Conservation (phyloP, 2,888 invertebrate genomes). For the Philhelius pedissequus region DNA sequence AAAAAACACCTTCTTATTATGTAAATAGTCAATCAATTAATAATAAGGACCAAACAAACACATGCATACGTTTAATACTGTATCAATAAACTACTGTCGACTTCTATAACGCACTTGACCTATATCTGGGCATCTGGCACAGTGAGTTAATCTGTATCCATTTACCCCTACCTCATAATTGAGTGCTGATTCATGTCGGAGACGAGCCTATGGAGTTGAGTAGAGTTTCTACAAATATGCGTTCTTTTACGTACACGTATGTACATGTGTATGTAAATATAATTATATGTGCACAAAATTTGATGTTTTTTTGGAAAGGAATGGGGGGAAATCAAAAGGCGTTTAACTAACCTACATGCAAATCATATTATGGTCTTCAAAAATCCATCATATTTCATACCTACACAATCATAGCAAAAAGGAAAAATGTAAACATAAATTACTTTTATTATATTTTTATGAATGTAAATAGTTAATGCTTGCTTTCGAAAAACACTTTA, state of each 20-base stretch:
- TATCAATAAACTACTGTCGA: neutral
- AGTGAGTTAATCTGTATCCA: neutral
- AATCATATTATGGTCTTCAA: neutral
- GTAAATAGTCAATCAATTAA: no score
- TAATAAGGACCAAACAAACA: neutral
- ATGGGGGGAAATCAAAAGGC: neutral
- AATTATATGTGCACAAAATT: neutral
- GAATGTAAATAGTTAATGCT: constrained; percentile 26
- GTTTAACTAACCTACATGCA: neutral
- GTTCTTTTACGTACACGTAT: neutral
- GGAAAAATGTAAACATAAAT: constrained; percentile 26
- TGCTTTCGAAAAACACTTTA: constrained; percentile 21
- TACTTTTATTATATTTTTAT: constrained; percentile 50
- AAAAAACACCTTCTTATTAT: no score
- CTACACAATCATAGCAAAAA: neutral
- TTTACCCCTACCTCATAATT: constrained; percentile 22
- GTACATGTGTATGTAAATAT: neutral
- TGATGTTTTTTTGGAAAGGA: neutral
- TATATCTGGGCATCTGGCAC: no score
- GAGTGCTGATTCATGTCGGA: constrained; percentile 51
- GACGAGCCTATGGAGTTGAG: neutral
- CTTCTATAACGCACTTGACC: neutral
- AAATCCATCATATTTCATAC: neutral
- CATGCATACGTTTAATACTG: neutral
- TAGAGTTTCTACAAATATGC: neutral